Base-by-base conservation (phyloP, 2,888 invertebrate species). In the Fabriciana adippe region DNA sequence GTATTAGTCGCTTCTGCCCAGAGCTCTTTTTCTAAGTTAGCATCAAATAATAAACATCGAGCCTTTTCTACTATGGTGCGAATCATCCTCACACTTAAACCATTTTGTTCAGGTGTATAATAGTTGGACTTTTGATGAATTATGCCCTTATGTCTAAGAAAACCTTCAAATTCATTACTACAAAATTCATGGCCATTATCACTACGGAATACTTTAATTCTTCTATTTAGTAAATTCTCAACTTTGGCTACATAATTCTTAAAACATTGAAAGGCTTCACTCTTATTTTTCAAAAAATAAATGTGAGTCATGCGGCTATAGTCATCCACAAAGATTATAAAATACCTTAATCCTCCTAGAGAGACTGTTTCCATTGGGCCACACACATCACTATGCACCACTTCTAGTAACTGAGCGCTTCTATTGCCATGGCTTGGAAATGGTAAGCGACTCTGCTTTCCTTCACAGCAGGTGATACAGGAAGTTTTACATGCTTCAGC, bases 301-400 rank as follows among this genome's bases (percentile, higher is more conserved):
- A 68, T 45, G 54, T 53, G 51, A 3, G 56, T 16, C 65, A 68
- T 68, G 55, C 72, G 31, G 18, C 18, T 18, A 18, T 18, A 18
- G 57, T 74, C 45, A 56, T 66, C 72, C 67, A 83, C 80, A 74
- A 53, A 51, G 11, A 45, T 21, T 8, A 56, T 6, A 18, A 18
- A 50, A 53, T 51, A 41, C 18, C 18, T 18, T 18, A 2, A 18
- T 18, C 18, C 18, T 48, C 47, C 51, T 3, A 51, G 16, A 18
- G 51, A 51, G 11, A 13, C 21, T 11, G 21, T 6, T 14, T 45
- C 54, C 53, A n/a, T 41, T 14, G 11, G 57, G 82, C 81, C 2
- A 78, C 72, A 73, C 53, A 75, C n/a, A 66, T 74, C 74, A 62
- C 74, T 54, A 55, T 76, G 75, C 0, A 76, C 56, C 0, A 72